Percentiles rank a stretch among this genome's conserved stretches.
Conservation (phyloP, 2,113 vertebrate genomes). For the Passerina amoena region DNA sequence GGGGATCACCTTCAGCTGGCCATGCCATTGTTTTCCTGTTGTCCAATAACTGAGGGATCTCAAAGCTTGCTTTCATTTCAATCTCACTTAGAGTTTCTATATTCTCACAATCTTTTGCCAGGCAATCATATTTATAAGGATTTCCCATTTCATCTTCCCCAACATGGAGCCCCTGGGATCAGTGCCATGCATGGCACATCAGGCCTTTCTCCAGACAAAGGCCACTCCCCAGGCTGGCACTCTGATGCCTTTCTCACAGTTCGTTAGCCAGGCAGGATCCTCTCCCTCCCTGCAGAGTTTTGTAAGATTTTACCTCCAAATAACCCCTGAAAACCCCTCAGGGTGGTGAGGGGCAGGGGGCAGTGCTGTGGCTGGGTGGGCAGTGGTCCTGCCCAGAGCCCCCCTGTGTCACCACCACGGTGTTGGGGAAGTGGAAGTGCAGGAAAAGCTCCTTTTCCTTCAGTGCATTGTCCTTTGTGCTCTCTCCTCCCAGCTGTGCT, state of each 20-base stretch:
- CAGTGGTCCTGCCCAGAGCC: background rate
- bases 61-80: no score
- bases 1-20: no score
- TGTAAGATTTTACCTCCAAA: background rate
- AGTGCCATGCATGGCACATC: accelerated
- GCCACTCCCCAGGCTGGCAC: accelerated
- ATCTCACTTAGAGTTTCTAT: no score
- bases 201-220: background rate
- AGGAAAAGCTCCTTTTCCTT: background rate
- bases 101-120: no score
- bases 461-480: background rate
- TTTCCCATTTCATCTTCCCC: no score
- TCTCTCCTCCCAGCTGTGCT: background rate
- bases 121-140: no score
- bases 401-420: accelerated
- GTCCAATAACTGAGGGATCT: no score
- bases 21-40: no score
- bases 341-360: background rate
- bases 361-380: background rate
- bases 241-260: background rate
- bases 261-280: background rate
- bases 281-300: background rate
- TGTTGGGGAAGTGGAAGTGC: background rate
- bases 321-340: background rate
- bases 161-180: background rate